Evolutionary conservation across 2,797 vertebrate species (phyloP), one percentile per base, ranked within the genome.

Genomic region (Acanthurus lineatus): DNA sequence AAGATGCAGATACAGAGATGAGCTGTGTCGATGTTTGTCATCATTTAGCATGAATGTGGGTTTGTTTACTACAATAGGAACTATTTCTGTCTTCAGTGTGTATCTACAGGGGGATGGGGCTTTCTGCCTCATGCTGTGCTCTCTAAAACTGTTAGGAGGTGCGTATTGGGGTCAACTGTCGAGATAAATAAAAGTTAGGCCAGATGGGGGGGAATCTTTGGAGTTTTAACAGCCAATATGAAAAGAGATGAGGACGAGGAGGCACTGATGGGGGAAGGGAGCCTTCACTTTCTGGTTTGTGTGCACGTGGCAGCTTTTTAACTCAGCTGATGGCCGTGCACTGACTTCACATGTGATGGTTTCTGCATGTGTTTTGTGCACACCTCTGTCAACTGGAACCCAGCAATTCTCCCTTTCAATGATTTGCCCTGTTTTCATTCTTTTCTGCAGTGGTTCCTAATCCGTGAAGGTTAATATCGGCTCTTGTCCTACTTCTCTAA

Each of bases 401-500:
- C 15, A 47, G 53, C 53, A 38, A 52, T 82, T 75, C 56, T 76
- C 58, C 51, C 44, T 69, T 66, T 79, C 51, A n/a, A 11, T 60
- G 19, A 58, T 57, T 64, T 66, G 63, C n/a, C 74, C 73, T 44
- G 28, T 78, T 87, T 76, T 49, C 47, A 16, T 44, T 58, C 14
- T 69, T 60, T 62, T 38, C 58, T 61, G 15, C 35, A 48, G 32
- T 60, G 54, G 48, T 57, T 54, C 53, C 63, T 92, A 88, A 93
- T 88, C 90, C 85, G 65, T 69, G 74, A 79, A 56, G 83, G 90
- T 85, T 88, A 79, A 69, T 51, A 60, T 82, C 32, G 47, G 89
- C 80, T 79, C 92, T 89, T 93, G 92, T 86, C 90, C 92, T 87
- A 92, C 89, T 94, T 92, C 74, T 69, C 72, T 89, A 90, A 92